A percentile compares a stretch with the other conserved stretches of the same genome.
phyloP scores from a whole-genome alignment of 2,888 invertebrate genomes.

The Alsophila aescularia region DNA sequence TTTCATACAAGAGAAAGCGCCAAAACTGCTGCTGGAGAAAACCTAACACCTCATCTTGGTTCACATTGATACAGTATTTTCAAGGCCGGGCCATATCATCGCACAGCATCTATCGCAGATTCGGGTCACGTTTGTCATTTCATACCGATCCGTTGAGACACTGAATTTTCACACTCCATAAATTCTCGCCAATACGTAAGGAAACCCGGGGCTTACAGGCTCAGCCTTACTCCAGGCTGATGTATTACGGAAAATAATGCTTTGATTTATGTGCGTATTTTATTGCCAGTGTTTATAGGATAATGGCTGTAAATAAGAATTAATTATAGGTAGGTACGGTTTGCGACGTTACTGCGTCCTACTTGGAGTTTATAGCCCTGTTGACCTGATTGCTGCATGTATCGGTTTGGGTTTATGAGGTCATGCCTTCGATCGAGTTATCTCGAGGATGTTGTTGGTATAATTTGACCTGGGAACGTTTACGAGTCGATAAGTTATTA shows the following conservation, averaged over 20 bases:
- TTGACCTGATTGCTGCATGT: slow-evolving; percentile 20
- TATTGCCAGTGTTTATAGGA: slow-evolving; percentile 9
- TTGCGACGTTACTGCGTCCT: slow-evolving; percentile 7
- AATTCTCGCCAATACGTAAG: slow-evolving; percentile 66
- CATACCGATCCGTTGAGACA: slow-evolving; percentile 63
- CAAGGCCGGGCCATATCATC: no score
- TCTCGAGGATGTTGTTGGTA: background rate
- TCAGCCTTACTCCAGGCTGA: slow-evolving; percentile 45
- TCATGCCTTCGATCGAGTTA: slow-evolving; percentile 14
- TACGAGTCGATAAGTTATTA: no score
- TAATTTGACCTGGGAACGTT: background rate
- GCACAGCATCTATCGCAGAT: background rate
- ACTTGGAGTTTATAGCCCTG: slow-evolving; percentile 20
- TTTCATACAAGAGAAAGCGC: no score
- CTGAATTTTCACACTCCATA: slow-evolving; percentile 77
- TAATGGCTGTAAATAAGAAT: slow-evolving; percentile 24
- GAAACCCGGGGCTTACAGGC: slow-evolving; percentile 57
- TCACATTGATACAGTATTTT: no score
- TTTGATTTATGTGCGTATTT: slow-evolving; percentile 27
- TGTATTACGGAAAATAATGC: slow-evolving; percentile 45
- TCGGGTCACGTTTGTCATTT: slow-evolving; percentile 75
- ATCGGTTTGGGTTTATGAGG: slow-evolving; percentile 19
- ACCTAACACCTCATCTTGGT: no score
- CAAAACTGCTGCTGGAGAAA: no score
- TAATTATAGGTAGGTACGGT: slow-evolving; percentile 8